These are phyloP conservation scores for Ginglymostoma cirratum DNA, from an alignment of 2,113 vertebrate genomes.

Conservation along the genomic window DNA sequence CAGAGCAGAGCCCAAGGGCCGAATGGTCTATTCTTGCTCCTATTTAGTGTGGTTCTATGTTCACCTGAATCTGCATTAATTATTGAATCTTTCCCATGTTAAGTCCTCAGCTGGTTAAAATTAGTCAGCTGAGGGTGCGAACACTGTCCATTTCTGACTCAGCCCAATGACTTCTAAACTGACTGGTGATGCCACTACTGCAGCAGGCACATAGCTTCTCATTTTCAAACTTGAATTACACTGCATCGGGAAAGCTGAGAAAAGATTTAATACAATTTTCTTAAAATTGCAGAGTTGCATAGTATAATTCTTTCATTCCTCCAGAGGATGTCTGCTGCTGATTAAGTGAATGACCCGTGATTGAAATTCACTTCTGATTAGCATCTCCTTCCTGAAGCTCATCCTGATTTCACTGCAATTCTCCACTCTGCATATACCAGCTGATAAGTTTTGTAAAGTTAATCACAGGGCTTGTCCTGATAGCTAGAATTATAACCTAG, in stretches of 20 bases:
- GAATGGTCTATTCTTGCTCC: too few species aligned
- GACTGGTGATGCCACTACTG: background rate
- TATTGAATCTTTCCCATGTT: background rate
- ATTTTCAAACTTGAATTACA: slow-evolving; percentile 15
- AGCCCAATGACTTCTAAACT: background rate
- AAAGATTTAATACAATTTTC: slow-evolving; percentile 32
- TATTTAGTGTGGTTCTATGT: too few species aligned
- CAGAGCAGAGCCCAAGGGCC: too few species aligned
- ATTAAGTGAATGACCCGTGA: slow-evolving; percentile 33
- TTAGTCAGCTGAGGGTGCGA: background rate
- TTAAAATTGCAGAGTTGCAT: slow-evolving; percentile 18
- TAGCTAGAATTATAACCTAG: background rate
- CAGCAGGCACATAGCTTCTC: background rate
- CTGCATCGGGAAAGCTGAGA: background rate
- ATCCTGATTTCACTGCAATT: slow-evolving; percentile 31
- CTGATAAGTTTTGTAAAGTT: slow-evolving; percentile 28
- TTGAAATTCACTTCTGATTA: slow-evolving; percentile 33
- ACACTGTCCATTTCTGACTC: background rate
- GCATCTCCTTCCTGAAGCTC: background rate
- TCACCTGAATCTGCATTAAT: background rate
- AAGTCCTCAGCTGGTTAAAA: background rate
- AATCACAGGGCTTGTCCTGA: slow-evolving; percentile 15
- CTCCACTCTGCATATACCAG: background rate
- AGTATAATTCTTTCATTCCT: background rate
- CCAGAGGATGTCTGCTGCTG: background rate